These are phyloP conservation scores for Cyphomyrus plagiostoma DNA, from an alignment of 2,113 vertebrate genomes.

Conservation along the genomic window DNA sequence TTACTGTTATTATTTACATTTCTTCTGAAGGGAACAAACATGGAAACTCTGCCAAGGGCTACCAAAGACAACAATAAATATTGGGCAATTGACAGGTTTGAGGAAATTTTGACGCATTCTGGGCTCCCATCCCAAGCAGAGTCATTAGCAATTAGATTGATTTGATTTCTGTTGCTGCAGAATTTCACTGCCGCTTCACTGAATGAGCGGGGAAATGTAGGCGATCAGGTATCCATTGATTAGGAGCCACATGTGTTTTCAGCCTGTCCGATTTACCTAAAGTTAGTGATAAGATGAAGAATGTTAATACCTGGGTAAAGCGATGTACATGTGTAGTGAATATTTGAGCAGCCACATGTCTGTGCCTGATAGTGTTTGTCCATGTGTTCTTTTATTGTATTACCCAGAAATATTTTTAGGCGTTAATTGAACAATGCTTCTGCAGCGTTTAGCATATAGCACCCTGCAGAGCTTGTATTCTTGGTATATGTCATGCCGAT, in stretches of 20 bases:
- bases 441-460: background rate
- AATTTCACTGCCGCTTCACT: background rate
- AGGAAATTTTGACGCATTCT: conserved; percentile 8
- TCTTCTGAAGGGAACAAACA: background rate
- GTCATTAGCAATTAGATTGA: conserved; percentile 9
- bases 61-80: background rate
- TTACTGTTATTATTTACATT: conserved; percentile 4
- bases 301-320: background rate
- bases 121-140: conserved; percentile 9
- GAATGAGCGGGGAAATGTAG: background rate
- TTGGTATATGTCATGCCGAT: background rate
- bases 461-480: background rate
- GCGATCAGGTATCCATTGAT: background rate
- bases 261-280: background rate
- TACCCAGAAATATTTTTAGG: background rate
- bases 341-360: background rate
- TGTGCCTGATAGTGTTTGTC: background rate
- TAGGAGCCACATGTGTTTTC: background rate
- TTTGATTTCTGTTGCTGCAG: background rate
- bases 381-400: background rate
- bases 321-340: background rate
- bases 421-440: background rate
- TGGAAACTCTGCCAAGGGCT: background rate
- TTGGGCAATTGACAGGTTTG: background rate
- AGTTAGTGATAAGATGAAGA: background rate